Base-by-base conservation (phyloP, 1,140 invertebrate genomes). In the Amyelois transitella region DNA sequence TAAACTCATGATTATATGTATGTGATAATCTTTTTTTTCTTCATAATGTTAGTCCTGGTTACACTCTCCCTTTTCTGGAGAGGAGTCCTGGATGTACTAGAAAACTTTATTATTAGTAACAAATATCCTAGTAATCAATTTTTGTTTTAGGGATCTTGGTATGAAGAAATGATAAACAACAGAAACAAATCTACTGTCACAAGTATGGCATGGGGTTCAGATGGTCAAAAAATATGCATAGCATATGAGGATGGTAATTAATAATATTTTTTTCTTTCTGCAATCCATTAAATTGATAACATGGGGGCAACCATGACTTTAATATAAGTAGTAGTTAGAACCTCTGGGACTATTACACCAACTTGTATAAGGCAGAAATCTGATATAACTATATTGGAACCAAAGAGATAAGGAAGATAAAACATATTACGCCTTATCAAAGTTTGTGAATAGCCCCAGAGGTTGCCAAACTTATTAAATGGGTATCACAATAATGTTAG, bases 121-220 rank as follows among this genome's bases (percentile, higher is more conserved):
- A n/a, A n/a, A 5, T 28, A 28, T 28, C 5, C 12, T 28, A 19
- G 43, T 6, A 44, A 18, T 44, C 0, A 14, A 19, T 18, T 45
- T 18, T 1, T 21, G 10, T 48, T 48, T 48, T 14, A 91, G 93
- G 96, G 96, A 12, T 94, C 96, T 0, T 99, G 97, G 98, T 98
- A 97, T 86, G 97, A 99, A 88, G 98, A 99, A 88, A 99, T 99
- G 98, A 98, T 99, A 58, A 99, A 99, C 79, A 99, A 99, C 83
- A 91, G 98, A 47, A 99, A 99, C 72, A 99, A 98, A 77, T 99
- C 96, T 1, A 94, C 97, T 0, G 98, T 99, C 0, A 94, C 93
- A 68, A 95, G 96, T 53, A 98, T 99, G 96, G 92, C 95, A 22
- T 99, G 98, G 98, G 98, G 96, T 73, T 92, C 92, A 20, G 97